These are phyloP conservation scores for Drosophila setosimentum DNA, from an alignment of 2,888 invertebrate genomes.

Conservation along the genomic window DNA sequence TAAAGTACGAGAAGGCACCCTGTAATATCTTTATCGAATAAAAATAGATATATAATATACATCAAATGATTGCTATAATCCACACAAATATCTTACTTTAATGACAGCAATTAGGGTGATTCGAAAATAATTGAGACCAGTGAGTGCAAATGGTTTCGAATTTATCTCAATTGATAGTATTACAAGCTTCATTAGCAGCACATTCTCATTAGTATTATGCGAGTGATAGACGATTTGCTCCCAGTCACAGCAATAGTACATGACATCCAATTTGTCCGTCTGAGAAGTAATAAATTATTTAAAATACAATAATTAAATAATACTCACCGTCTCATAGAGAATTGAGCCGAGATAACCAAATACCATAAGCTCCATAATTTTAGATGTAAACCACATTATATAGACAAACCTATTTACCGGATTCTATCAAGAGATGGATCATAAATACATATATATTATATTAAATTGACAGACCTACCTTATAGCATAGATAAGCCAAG, in stretches of 20 bases:
- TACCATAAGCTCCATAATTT: slow-evolving; percentile 65
- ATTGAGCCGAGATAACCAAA: slow-evolving; percentile 68
- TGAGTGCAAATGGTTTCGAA: slow-evolving; percentile 63
- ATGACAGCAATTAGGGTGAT: slow-evolving; percentile 63
- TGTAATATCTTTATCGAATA: slow-evolving; percentile 60
- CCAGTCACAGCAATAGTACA: slow-evolving; percentile 74
- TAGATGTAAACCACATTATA: slow-evolving; percentile 65
- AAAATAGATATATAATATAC: not conserved
- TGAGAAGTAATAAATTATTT: not conserved
- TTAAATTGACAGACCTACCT: slow-evolving; percentile 55
- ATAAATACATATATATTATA: not conserved
- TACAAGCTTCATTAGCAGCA: slow-evolving; percentile 68
- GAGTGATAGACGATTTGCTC: slow-evolving; percentile 66
- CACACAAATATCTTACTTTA: slow-evolving; percentile 40
- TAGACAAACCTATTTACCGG: slow-evolving; percentile 49
- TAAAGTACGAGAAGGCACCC: slow-evolving; percentile 76
- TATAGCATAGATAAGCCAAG: slow-evolving; percentile 66
- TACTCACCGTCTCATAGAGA: slow-evolving; percentile 64
- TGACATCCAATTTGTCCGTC: slow-evolving; percentile 70
- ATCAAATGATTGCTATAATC: not conserved
- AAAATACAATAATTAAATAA: not conserved
- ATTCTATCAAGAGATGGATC: slow-evolving; percentile 36
- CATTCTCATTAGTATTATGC: slow-evolving; percentile 57
- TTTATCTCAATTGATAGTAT: slow-evolving; percentile 62
- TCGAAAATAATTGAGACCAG: slow-evolving; percentile 70